These are phyloP conservation scores for Allygus modestus DNA, from an alignment of 2,888 invertebrate genomes.

Conservation along the genomic window DNA sequence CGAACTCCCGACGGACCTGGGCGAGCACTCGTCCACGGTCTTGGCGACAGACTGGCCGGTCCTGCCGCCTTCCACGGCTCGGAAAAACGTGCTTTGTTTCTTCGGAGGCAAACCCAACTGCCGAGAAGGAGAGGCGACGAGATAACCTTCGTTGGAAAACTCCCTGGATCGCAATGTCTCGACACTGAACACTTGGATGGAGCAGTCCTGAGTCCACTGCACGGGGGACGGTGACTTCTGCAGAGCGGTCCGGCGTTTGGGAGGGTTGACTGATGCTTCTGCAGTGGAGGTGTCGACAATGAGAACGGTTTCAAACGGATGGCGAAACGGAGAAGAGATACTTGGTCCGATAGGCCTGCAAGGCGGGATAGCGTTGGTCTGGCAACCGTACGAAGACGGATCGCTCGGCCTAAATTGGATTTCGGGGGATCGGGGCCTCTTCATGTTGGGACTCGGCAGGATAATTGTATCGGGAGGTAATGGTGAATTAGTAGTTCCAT, in stretches of 20 bases:
- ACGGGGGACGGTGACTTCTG: not conserved
- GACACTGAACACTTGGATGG: constrained; percentile 33
- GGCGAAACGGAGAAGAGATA: not conserved
- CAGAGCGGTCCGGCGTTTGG: not conserved
- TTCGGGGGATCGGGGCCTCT: constrained; percentile 24
- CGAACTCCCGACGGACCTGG: constrained; percentile 2
- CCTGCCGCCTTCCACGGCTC: not conserved
- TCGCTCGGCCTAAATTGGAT: constrained; percentile 48
- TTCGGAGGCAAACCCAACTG: not conserved
- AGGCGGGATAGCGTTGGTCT: not conserved
- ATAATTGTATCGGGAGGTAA: not conserved
- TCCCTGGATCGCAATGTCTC: not conserved
- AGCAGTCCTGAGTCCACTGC: constrained; percentile 10
- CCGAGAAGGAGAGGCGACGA: constrained; percentile 3
- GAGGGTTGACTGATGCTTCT: constrained; percentile 1
- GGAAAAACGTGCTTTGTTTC: not conserved
- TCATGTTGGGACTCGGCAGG: not conserved
- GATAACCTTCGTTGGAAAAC: not conserved
- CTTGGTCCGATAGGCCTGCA: not conserved
- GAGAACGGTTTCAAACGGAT: constrained; percentile 37
- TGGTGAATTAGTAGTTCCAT: not conserved
- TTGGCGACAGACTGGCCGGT: not conserved
- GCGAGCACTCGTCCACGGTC: not conserved
- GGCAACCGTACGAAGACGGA: constrained; percentile 51
- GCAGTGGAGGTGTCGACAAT: constrained; percentile 22